A percentile compares a stretch with the other conserved stretches of the same genome.
phyloP scores from a whole-genome alignment of 1,140 invertebrate species.

The Bombus sibiricus region DNA sequence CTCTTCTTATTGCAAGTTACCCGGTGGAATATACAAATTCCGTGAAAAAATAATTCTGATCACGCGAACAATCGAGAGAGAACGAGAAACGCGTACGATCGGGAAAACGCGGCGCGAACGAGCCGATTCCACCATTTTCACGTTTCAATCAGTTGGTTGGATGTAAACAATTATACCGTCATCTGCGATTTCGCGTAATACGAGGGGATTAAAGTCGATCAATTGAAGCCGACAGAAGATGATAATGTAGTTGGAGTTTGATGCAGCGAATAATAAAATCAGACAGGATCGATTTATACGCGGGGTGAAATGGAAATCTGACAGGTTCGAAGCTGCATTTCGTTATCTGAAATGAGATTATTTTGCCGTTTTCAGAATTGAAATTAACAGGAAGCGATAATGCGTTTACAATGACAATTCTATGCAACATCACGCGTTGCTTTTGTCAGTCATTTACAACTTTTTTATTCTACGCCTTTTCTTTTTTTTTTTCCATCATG shows the following conservation, averaged over 20 bases:
- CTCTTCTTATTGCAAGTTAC: no score
- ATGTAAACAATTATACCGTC: slow-evolving; percentile 7
- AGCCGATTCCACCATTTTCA: neutral
- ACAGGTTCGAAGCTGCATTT: neutral
- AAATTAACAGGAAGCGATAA: neutral
- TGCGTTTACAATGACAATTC: neutral
- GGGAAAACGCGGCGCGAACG: neutral
- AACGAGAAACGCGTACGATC: neutral
- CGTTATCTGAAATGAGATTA: neutral
- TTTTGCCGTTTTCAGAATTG: neutral
- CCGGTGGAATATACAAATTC: no score
- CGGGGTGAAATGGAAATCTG: slow-evolving; percentile 8
- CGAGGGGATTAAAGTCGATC: slow-evolving; percentile 10
- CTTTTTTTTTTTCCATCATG: no score
- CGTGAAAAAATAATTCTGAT: no score
- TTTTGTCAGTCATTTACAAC: neutral
- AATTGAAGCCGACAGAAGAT: slow-evolving; percentile 6
- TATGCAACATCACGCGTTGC: neutral
- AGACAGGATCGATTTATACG: neutral
- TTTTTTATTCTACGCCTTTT: neutral
- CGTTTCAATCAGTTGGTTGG: neutral
- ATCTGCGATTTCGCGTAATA: slow-evolving; percentile 11
- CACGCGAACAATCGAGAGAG: neutral
- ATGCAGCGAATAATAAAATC: slow-evolving; percentile 20
- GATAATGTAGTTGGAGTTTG: neutral